Evolutionary conservation across 2,888 invertebrate genomes (phyloP).

Genomic region (Dryobota labecula): DNA sequence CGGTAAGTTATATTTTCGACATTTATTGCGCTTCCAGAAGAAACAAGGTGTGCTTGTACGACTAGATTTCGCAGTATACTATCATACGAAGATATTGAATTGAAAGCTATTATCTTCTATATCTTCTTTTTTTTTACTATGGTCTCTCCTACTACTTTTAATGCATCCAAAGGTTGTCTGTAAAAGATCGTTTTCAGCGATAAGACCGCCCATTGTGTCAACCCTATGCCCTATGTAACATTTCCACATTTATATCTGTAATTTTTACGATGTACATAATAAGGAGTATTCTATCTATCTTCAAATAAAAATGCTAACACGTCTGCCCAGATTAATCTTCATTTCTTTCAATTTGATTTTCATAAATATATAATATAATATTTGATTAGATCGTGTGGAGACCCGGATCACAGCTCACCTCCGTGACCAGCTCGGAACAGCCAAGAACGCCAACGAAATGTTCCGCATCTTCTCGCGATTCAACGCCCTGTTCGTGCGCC

Average conservation of each 20-base stretch:
- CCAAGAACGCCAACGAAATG: slow-evolving; percentile 99
- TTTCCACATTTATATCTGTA: no score
- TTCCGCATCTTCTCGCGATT: slow-evolving; percentile 99
- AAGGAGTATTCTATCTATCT: no score
- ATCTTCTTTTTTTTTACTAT: no score
- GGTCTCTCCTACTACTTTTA: no score
- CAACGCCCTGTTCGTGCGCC: slow-evolving; percentile 99
- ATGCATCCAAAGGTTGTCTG: no score
- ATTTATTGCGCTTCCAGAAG: neutral
- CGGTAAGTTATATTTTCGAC: slow-evolving; percentile 82
- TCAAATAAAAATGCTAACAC: neutral
- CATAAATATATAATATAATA: no score
- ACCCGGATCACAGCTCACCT: slow-evolving; percentile 99
- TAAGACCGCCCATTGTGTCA: no score
- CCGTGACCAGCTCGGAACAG: slow-evolving; percentile 99
- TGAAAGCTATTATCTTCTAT: neutral
- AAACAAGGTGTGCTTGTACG: no score
- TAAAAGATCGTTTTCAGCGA: no score
- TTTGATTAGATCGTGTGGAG: slow-evolving; percentile 95
- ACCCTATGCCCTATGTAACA: no score
- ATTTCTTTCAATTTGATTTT: neutral
- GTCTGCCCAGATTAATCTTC: neutral
- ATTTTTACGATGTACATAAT: no score
- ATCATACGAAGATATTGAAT: neutral
- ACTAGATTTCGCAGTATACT: neutral